Conservation (phyloP, 2,797 vertebrate species). For the Valencia hispanica region DNA sequence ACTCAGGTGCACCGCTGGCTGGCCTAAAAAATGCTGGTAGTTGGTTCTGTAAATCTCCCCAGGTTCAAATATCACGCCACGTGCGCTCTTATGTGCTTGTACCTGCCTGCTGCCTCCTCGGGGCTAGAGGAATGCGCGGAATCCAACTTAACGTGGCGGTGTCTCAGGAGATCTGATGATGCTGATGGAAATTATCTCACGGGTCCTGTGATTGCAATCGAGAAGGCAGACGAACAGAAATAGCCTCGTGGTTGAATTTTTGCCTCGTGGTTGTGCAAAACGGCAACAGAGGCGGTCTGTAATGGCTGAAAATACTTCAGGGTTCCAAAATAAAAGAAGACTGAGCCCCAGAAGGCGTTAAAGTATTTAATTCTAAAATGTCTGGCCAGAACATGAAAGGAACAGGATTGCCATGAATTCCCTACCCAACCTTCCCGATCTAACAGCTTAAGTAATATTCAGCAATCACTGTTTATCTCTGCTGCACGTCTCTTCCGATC, state of each 20-base stretch:
- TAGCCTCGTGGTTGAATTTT: neutral
- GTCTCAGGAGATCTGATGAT: constrained; percentile 42
- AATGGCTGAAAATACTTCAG: no score
- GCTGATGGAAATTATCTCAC: constrained; percentile 12
- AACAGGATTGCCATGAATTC: no score
- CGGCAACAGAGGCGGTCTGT: no score
- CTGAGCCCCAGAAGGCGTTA: no score
- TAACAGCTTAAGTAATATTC: no score
- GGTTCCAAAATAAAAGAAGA: no score
- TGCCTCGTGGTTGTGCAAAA: neutral
- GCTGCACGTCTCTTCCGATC: no score
- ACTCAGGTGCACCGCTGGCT: constrained; percentile 27
- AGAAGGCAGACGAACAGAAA: neutral
- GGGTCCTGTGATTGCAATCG: neutral
- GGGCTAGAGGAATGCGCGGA: constrained; percentile 67
- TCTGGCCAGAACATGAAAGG: no score
- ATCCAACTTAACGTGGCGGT: constrained; percentile 65
- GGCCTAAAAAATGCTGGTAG: constrained; percentile 28
- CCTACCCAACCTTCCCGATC: no score
- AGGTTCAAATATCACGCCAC: constrained; percentile 20
- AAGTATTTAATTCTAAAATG: no score
- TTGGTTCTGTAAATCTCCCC: constrained; percentile 13
- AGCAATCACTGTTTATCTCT: no score
- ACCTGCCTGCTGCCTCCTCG: constrained; percentile 42
- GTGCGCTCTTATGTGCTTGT: constrained; percentile 36